phyloP scores from a whole-genome alignment of 2,797 vertebrate genomes.

The Macropus fuliginosus region DNA sequence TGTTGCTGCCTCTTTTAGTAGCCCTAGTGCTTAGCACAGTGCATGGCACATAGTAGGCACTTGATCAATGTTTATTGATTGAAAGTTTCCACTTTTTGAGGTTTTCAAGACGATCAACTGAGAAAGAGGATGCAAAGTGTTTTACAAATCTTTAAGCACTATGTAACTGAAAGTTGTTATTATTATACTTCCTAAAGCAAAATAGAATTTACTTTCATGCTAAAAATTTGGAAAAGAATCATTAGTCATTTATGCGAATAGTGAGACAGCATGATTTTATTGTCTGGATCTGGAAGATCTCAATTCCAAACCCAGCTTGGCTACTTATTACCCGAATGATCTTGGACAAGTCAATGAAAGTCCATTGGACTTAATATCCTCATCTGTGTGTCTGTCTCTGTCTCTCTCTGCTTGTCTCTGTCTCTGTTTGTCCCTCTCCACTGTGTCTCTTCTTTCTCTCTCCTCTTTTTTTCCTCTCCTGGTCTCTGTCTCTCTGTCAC shows the following conservation, averaged over 20 bases:
- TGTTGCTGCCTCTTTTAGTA: neutral
- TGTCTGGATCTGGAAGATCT: constrained; percentile 10
- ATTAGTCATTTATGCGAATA: neutral
- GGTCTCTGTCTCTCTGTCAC: neutral
- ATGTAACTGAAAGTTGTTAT: neutral
- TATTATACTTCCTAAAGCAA: neutral
- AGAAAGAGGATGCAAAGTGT: neutral
- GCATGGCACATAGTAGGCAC: neutral
- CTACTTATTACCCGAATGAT: constrained; percentile 6
- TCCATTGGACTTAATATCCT: constrained; percentile 30
- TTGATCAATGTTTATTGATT: neutral
- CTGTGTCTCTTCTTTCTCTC: neutral
- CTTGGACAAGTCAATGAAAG: neutral
- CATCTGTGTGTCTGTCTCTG: neutral
- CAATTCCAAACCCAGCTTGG: constrained; percentile 1
- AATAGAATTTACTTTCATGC: neutral
- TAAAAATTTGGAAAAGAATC: neutral
- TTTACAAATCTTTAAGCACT: neutral
- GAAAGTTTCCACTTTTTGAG: neutral
- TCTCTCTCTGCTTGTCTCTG: neutral
- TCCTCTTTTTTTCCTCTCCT: neutral
- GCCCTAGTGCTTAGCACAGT: neutral
- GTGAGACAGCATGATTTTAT: neutral
- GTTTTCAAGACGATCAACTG: neutral
- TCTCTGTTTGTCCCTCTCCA: neutral